Conservation (phyloP, 1,140 invertebrate genomes). For the Drosophila leontia region DNA sequence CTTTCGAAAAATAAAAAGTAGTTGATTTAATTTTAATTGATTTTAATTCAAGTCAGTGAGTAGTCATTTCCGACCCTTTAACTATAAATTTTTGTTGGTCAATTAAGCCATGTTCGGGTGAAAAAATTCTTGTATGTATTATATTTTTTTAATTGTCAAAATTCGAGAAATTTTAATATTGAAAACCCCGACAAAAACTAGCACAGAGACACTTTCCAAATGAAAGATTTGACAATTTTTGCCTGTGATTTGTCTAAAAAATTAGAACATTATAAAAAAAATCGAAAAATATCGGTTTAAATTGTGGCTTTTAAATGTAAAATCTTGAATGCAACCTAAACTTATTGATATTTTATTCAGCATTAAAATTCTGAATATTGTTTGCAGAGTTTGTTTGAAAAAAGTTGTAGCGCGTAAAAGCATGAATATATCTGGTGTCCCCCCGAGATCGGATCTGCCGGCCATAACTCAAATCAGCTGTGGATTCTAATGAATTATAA, state of each 20-base stretch:
- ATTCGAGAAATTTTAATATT: background rate
- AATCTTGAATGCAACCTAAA: background rate
- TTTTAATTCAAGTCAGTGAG: too few relatives aligned
- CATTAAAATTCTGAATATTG: background rate
- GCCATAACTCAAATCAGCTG: slow-evolving; percentile 46
- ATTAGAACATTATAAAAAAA: background rate
- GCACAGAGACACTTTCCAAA: background rate
- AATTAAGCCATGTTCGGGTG: too few relatives aligned
- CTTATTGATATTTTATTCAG: background rate
- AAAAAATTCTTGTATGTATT: background rate
- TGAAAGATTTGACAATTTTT: background rate
- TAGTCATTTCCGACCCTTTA: too few relatives aligned
- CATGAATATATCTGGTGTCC: background rate
- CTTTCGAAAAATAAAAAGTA: too few relatives aligned
- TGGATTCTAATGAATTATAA: slow-evolving; percentile 65
- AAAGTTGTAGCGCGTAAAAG: background rate
- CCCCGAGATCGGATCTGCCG: slow-evolving; percentile 9
- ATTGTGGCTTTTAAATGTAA: background rate
- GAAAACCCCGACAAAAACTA: background rate
- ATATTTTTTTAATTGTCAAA: background rate
- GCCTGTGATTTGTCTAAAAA: background rate
- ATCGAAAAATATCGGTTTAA: background rate
- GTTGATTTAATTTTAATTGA: too few relatives aligned
- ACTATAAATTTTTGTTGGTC: too few relatives aligned
- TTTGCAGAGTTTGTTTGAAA: background rate